Percentiles rank a stretch among this genome's conserved stretches.
Conservation (phyloP, 2,113 vertebrate genomes). For the Phasianus colchicus region DNA sequence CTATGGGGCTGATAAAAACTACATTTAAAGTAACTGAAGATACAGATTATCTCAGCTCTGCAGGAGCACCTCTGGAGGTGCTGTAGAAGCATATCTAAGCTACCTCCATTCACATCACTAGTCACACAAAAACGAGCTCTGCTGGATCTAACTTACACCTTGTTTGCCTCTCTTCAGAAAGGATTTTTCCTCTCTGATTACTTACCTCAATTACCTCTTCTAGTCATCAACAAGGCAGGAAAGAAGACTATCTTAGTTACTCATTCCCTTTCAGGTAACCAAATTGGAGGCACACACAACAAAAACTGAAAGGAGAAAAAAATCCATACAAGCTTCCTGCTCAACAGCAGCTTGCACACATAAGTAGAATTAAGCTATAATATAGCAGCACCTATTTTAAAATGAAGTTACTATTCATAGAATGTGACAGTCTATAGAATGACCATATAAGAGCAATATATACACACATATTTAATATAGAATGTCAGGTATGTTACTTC, state of each 20-base stretch:
- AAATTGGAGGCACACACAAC: not conserved
- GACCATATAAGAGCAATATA: not conserved
- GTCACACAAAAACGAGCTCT: conserved; percentile 20
- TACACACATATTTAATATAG: not conserved
- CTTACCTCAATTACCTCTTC: not conserved
- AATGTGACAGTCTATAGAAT: not conserved
- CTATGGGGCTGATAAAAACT: not conserved
- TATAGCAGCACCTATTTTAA: not conserved
- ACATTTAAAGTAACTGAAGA: not conserved
- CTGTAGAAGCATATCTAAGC: not conserved
- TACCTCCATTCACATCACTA: not conserved
- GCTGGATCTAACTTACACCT: not conserved
- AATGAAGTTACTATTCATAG: not conserved
- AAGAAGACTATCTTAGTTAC: not conserved
- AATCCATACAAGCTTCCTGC: not conserved
- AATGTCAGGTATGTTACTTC: not conserved
- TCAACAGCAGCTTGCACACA: not conserved
- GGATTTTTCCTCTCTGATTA: not conserved
- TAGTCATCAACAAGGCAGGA: not conserved
- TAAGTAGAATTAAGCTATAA: conserved; percentile 24
- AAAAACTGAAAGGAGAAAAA: not conserved
- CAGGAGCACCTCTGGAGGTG: not conserved
- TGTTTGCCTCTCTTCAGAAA: not conserved
- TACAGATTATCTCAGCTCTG: not conserved
- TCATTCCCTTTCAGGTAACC: not conserved